Evolutionary conservation across 2,888 invertebrate genomes (phyloP).

Genomic region (Tryphoninae sp.): DNA sequence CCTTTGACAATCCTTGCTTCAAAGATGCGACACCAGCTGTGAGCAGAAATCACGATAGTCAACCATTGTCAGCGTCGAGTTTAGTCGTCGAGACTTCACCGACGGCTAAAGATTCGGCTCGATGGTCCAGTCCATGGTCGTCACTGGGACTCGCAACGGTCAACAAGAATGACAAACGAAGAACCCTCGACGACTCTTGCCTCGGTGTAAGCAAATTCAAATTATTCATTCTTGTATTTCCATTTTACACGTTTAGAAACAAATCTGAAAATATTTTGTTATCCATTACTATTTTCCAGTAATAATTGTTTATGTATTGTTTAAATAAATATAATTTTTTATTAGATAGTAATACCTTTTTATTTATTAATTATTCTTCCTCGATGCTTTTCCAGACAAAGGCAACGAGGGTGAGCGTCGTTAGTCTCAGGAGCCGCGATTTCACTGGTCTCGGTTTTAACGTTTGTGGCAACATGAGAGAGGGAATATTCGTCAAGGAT

Average conservation of each 20-base stretch:
- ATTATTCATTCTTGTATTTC: constrained; percentile 20
- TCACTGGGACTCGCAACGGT: constrained; percentile 78
- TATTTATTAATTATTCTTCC: constrained; percentile 44
- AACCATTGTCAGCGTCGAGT: constrained; percentile 69
- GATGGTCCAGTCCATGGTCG: constrained; percentile 81
- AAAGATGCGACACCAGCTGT: constrained; percentile 81
- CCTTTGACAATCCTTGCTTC: constrained; percentile 92
- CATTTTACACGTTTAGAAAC: not conserved
- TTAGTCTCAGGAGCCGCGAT: constrained; percentile 91
- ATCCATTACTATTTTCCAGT: not conserved
- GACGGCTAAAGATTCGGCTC: constrained; percentile 70
- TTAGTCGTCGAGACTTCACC: constrained; percentile 65
- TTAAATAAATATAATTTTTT: constrained; percentile 19
- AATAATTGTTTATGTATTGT: constrained; percentile 8
- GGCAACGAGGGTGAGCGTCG: constrained; percentile 84
- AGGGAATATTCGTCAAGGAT: constrained; percentile 94
- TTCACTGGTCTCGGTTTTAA: constrained; percentile 94
- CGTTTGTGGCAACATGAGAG: constrained; percentile 94
- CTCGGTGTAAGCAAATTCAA: constrained; percentile 80
- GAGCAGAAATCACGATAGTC: constrained; percentile 74
- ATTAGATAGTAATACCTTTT: not conserved
- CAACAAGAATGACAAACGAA: constrained; percentile 82
- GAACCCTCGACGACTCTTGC: constrained; percentile 84
- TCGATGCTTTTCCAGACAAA: constrained; percentile 80
- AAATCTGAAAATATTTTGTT: not conserved